Conservation (phyloP, 2,797 vertebrate species). For the Tamandua tetradactyla region DNA sequence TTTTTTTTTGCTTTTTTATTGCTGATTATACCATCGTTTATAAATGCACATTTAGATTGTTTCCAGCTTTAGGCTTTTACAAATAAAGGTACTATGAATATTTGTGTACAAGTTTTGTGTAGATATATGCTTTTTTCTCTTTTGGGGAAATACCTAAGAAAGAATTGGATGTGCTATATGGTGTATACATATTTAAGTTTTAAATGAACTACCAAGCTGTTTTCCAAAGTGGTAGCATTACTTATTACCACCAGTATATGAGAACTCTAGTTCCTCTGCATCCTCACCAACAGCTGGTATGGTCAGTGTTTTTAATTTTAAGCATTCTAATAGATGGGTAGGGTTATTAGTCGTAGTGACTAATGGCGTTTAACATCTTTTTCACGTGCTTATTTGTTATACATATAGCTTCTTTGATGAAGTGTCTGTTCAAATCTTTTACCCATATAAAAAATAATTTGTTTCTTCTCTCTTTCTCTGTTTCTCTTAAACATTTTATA, state of each 20-base stretch:
- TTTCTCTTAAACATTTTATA: too few relatives aligned
- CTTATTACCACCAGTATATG: not conserved
- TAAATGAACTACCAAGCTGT: not conserved
- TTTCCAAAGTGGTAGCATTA: not conserved
- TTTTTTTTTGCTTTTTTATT: not conserved
- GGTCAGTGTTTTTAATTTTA: not conserved
- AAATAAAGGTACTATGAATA: not conserved
- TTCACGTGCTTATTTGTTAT: not conserved
- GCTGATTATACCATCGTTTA: not conserved
- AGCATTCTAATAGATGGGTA: not conserved
- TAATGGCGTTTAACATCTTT: not conserved
- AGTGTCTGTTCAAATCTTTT: constrained; percentile 16
- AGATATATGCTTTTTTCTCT: not conserved
- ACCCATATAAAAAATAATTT: not conserved
- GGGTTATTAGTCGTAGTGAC: not conserved
- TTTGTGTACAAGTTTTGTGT: not conserved
- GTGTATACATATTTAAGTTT: not conserved
- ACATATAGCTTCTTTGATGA: not conserved
- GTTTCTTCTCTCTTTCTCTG: not conserved
- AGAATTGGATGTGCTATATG: not conserved
- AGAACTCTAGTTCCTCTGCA: not conserved
- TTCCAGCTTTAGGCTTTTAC: not conserved
- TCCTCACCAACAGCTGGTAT: not conserved
- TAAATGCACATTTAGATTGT: not conserved
- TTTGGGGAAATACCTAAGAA: not conserved